A percentile compares a stretch with the other conserved stretches of the same genome.
Conservation (phyloP, 1,140 invertebrate genomes). For the Macrocentrus cingulum region DNA sequence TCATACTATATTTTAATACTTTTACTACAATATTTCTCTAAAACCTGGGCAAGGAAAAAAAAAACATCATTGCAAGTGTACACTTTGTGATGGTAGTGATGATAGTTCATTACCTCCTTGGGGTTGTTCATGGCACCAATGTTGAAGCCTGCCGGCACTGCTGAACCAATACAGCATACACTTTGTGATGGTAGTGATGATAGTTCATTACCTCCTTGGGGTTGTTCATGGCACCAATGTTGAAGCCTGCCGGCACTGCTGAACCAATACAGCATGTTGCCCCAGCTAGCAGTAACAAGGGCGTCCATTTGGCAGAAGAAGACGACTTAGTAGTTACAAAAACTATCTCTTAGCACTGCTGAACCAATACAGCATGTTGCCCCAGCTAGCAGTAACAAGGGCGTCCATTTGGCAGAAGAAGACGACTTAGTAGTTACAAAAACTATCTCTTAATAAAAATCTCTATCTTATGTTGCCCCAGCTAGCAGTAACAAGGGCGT, state of each 20-base stretch:
- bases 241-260: conserved; percentile 84
- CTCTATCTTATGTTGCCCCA: too few relatives aligned
- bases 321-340: too few relatives aligned
- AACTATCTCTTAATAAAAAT: too few relatives aligned
- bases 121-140: conserved; percentile 88
- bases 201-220: conserved; percentile 70
- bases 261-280: conserved; percentile 75
- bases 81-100: background rate
- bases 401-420: too few relatives aligned
- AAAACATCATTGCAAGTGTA: too few relatives aligned
- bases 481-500: too few relatives aligned
- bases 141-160: conserved; percentile 85
- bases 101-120: conserved; percentile 64
- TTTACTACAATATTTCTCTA: conserved; percentile 61
- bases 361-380: too few relatives aligned
- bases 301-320: conserved; percentile 55
- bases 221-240: conserved; percentile 86
- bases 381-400: too few relatives aligned
- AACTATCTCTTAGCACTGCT: too few relatives aligned
- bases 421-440: too few relatives aligned
- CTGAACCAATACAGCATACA: conserved; percentile 73
- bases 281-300: conserved; percentile 63
- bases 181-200: background rate
- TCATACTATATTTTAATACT: conserved; percentile 65
- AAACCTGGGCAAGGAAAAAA: background rate